Percentiles rank a stretch among this genome's conserved stretches.
Conservation (phyloP, 2,797 vertebrate species). For the Chelon labrosus region DNA sequence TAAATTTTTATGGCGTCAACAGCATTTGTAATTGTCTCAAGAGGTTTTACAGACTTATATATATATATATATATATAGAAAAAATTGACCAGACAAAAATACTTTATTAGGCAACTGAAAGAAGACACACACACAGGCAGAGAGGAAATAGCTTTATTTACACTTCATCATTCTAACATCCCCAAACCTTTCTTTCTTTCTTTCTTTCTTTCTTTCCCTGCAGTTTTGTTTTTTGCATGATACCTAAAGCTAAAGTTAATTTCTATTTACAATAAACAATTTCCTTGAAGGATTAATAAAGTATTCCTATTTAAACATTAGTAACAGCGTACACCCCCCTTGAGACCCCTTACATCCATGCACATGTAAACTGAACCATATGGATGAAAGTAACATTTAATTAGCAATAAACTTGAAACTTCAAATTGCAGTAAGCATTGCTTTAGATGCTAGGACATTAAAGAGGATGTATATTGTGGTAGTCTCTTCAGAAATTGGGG, state of each 20-base stretch:
- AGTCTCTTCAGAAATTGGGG: too few species aligned
- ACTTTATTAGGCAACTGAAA: slow-evolving; percentile 72
- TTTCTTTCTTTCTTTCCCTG: slow-evolving; percentile 12
- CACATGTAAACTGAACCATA: not conserved
- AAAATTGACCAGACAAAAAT: slow-evolving; percentile 56
- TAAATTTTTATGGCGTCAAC: too few species aligned
- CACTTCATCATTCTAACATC: not conserved
- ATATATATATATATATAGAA: not conserved
- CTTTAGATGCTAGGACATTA: not conserved
- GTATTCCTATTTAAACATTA: too few species aligned
- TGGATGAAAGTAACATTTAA: not conserved
- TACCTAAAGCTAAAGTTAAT: too few species aligned
- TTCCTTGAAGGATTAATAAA: not conserved
- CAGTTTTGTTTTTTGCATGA: too few species aligned
- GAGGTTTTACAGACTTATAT: too few species aligned
- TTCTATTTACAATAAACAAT: not conserved
- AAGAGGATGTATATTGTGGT: not conserved
- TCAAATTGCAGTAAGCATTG: not conserved
- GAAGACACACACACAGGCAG: slow-evolving; percentile 64
- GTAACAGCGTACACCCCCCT: not conserved
- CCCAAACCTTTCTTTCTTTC: not conserved
- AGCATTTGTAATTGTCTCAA: too few species aligned
- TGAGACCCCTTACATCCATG: not conserved
- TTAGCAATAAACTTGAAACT: not conserved
- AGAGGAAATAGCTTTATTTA: slow-evolving; percentile 70